A percentile compares a stretch with the other conserved stretches of the same genome.
These are phyloP conservation scores for Stercorarius parasiticus DNA, from an alignment of 2,113 vertebrate species.

Conservation along the genomic window DNA sequence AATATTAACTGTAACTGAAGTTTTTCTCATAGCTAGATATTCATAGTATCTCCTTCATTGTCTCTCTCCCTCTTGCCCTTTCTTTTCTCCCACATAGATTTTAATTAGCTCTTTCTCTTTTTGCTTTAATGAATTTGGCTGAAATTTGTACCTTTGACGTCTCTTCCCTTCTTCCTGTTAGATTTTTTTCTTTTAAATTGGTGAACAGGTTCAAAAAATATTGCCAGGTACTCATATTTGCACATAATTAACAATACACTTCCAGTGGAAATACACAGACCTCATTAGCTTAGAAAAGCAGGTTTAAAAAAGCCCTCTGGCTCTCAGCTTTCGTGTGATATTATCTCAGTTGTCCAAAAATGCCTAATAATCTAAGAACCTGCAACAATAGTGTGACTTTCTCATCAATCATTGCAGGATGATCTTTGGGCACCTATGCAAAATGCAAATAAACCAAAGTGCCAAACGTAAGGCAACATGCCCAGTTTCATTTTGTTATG, in stretches of 20 bases:
- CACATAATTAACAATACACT: background rate
- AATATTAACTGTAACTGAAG: background rate
- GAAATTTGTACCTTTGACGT: background rate
- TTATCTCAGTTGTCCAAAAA: slow-evolving; percentile 36
- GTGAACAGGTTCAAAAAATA: background rate
- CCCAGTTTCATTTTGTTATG: slow-evolving; percentile 44
- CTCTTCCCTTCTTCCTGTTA: background rate
- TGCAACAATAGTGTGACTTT: slow-evolving; percentile 37
- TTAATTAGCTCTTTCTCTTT: slow-evolving; percentile 7
- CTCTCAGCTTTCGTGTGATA: slow-evolving; percentile 26
- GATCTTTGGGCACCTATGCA: slow-evolving; percentile 4
- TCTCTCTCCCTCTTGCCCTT: background rate
- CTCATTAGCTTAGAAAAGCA: slow-evolving; percentile 1
- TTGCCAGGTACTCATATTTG: background rate
- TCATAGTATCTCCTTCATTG: background rate
- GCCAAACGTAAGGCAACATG: slow-evolving; percentile 2
- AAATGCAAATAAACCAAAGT: slow-evolving; percentile 30
- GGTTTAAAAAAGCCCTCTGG: background rate
- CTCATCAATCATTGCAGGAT: background rate
- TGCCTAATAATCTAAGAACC: slow-evolving; percentile 28
- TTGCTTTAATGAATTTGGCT: background rate
- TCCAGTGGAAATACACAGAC: background rate
- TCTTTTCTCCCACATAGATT: background rate
- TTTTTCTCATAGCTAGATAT: background rate
- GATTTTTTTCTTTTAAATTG: background rate